Conservation (phyloP, 2,113 vertebrate species). For the Chlamydotis undulata region DNA sequence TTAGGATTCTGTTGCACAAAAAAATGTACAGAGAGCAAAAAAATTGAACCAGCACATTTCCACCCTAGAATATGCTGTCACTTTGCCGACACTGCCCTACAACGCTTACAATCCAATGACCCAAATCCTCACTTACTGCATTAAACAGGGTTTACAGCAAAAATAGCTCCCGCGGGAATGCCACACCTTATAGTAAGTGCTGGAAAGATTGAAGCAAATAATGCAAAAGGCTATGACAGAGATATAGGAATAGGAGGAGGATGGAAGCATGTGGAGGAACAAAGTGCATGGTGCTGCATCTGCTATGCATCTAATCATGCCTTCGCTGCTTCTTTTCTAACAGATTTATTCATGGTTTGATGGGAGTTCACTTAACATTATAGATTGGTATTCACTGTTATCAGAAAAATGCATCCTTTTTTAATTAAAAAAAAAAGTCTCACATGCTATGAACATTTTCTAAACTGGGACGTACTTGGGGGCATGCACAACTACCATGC, state of each 20-base stretch:
- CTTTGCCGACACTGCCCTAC: neutral
- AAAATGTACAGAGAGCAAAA: neutral
- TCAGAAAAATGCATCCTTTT: neutral
- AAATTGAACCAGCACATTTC: neutral
- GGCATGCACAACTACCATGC: accelerated
- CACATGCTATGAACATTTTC: neutral
- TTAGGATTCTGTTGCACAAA: neutral
- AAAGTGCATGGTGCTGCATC: neutral
- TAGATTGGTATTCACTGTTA: neutral
- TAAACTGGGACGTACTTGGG: neutral
- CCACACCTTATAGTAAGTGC: neutral
- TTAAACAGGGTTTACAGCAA: constrained; percentile 2
- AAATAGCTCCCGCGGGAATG: neutral
- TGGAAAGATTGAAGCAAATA: neutral
- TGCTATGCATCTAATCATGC: neutral
- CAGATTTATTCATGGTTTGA: neutral
- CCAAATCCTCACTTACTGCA: constrained; percentile 24
- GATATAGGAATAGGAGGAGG: neutral
- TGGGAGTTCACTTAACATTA: neutral
- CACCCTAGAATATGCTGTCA: neutral
- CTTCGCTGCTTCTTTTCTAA: neutral
- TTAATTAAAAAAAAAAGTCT: neutral
- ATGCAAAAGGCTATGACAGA: neutral
- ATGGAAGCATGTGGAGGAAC: neutral
- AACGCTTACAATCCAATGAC: neutral